phyloP scores from a whole-genome alignment of 1,140 invertebrate species.

The Zaprionus nigranus region DNA sequence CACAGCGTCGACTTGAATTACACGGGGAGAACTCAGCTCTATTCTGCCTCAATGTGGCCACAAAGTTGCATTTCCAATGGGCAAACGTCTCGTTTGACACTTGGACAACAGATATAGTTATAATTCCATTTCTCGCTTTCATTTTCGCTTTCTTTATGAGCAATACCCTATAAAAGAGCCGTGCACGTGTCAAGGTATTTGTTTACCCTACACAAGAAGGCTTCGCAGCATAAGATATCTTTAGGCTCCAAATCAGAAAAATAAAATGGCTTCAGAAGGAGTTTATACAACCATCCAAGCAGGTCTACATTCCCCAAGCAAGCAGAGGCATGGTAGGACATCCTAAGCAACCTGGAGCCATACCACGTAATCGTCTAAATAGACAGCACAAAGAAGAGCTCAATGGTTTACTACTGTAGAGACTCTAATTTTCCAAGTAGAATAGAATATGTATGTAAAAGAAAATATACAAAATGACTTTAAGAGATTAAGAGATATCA shows the following conservation, averaged over 20 bases:
- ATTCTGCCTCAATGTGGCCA: conserved; percentile 9
- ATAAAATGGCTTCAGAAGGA: no score
- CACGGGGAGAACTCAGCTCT: neutral
- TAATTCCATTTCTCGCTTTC: conserved; percentile 19
- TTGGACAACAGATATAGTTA: conserved; percentile 16
- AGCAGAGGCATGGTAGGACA: no score
- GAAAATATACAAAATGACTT: no score
- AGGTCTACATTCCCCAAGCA: no score
- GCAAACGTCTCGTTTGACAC: conserved; percentile 19
- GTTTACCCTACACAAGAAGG: neutral
- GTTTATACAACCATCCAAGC: no score
- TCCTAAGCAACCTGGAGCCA: no score
- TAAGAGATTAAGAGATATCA: no score
- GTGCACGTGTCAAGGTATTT: neutral
- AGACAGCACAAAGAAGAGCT: neutral
- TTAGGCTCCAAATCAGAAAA: no score
- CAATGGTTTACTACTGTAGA: neutral
- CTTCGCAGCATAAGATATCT: neutral
- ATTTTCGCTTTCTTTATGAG: conserved; percentile 21
- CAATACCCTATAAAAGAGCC: neutral
- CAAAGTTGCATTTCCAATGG: conserved; percentile 13
- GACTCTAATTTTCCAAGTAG: no score
- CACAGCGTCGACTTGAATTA: conserved; percentile 23
- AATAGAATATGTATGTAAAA: no score
- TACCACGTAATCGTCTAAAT: no score